Percentiles rank a stretch among this genome's conserved stretches.
Conservation (phyloP, 2,888 invertebrate species). For the Plebejus melissa region DNA sequence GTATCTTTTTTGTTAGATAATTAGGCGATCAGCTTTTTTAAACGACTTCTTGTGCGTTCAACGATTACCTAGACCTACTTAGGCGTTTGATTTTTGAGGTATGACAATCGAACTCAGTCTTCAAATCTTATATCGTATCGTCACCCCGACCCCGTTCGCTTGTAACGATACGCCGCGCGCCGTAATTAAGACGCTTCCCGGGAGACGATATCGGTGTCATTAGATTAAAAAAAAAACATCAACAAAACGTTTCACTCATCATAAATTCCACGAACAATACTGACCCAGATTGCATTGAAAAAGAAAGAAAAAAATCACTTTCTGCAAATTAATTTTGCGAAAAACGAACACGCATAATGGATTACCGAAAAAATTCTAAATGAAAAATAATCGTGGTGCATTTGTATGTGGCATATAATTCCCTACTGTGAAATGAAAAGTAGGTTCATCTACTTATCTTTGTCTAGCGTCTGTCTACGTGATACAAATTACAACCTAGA, state of each 20-base stretch:
- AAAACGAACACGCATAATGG: neutral
- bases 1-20: too few species aligned
- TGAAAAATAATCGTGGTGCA: slow-evolving; percentile 11
- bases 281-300: slow-evolving; percentile 39
- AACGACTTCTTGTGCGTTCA: too few species aligned
- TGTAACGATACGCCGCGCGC: slow-evolving; percentile 47
- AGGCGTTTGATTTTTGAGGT: neutral
- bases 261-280: slow-evolving; percentile 46
- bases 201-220: slow-evolving; percentile 49
- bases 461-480: slow-evolving; percentile 4
- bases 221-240: slow-evolving; percentile 46
- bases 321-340: slow-evolving; percentile 17
- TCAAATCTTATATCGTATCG: neutral
- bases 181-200: slow-evolving; percentile 54
- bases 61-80: too few species aligned
- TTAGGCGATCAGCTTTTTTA: too few species aligned
- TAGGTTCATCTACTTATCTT: slow-evolving; percentile 8
- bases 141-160: slow-evolving; percentile 46
- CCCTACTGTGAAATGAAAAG: neutral
- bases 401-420: neutral
- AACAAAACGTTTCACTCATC: slow-evolving; percentile 42
- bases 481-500: slow-evolving; percentile 12
- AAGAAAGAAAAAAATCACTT: slow-evolving; percentile 28
- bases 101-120: neutral
- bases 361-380: neutral